Base-by-base conservation (phyloP, 2,888 invertebrate species). In the Imbricaverruca yamaguchii region DNA sequence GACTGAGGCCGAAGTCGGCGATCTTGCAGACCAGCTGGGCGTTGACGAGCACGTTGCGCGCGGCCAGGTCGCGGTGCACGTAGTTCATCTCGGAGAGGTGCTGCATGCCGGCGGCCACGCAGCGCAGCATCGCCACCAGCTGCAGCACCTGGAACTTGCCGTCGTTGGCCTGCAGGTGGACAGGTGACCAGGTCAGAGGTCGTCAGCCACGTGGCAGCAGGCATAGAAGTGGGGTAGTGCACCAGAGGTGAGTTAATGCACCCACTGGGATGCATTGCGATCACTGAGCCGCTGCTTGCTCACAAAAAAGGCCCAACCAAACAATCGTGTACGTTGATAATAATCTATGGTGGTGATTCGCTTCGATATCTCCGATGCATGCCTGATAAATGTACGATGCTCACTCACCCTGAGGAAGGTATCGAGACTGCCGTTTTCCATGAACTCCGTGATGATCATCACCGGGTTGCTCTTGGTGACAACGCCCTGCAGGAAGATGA, bases 51-150 rank as follows among this genome's bases (percentile, higher is more conserved):
- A 99, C 98, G 88, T 99, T 99, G 83, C 99, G 92, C 81, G 99
- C 99, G 12, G 97, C 97, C 83, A 99, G 91, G 88, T 99, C 98
- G 85, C 98, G 92, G 88, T 99, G 98, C 82, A 99, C 98, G 89
- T 98, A 99, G 87, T 97, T 98, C 97, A 98, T 98, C 88, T 98
- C 98, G 81, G 97, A 95, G 57, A 99, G 90, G 88, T 99, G 99
- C 86, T 97, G 95, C 99, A 99, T 99, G 65, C 99, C 99, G 81
- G 96, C 94, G 0, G 98, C 96, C 85, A 99, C 97, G 80, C 98
- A 98, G 80, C 98, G 92, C 84, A 99, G 89, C 98, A 99, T 98
- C 77, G 96, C 96, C 69, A 97, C 96, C 85, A 98, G 89, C 87
- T 97, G 97, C 80, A 96, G 90, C 82, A 96, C 94, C 88, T 95